These are phyloP conservation scores for Drosophila teissieri DNA, from an alignment of 1,140 invertebrate species.

Conservation along the genomic window DNA sequence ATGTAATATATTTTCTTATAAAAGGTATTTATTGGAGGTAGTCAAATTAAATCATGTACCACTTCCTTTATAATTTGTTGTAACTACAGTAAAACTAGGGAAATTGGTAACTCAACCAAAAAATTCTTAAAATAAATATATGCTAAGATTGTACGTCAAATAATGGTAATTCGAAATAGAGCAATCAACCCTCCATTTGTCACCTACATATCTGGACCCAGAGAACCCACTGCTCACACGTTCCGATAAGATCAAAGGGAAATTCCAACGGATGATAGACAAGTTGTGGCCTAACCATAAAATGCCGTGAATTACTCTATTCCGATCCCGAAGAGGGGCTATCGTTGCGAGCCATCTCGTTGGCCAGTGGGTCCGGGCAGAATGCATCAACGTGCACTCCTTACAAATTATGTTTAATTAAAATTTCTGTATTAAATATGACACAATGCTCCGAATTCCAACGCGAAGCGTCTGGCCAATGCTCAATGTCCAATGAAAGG, in stretches of 20 bases:
- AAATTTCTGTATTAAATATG: slow-evolving; percentile 85
- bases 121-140: no score
- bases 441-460: slow-evolving; percentile 84
- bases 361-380: background rate
- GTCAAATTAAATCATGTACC: no score
- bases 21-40: no score
- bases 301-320: slow-evolving; percentile 79
- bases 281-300: slow-evolving; percentile 60
- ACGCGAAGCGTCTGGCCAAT: slow-evolving; percentile 59
- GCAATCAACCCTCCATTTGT: slow-evolving; percentile 42
- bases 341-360: slow-evolving; percentile 47
- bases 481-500: slow-evolving; percentile 7
- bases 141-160: no score
- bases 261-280: slow-evolving; percentile 54
- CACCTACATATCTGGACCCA: slow-evolving; percentile 12
- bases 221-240: slow-evolving; percentile 22
- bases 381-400: slow-evolving; percentile 70
- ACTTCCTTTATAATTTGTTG: no score
- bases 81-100: no score
- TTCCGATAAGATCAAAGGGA: slow-evolving; percentile 49
- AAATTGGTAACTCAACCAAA: no score
- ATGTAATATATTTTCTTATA: no score
- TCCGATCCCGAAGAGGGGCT: slow-evolving; percentile 51
- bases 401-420: slow-evolving; percentile 85
- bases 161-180: slow-evolving; percentile 23